Evolutionary conservation across 2,888 invertebrate species (phyloP).

Genomic region (Scaptomyza reducta): DNA sequence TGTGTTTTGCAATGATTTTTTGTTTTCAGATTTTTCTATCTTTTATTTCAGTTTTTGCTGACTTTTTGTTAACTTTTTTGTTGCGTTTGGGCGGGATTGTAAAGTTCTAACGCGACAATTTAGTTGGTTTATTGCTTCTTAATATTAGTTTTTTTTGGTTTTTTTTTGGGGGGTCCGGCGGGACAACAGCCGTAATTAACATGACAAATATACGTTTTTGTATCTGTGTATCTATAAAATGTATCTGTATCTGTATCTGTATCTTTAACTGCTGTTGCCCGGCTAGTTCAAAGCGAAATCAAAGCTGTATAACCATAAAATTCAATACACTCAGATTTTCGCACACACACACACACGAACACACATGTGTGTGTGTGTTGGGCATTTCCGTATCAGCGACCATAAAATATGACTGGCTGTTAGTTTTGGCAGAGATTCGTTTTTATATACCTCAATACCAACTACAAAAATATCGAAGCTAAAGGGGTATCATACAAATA

Average conservation of each 20-base stretch:
- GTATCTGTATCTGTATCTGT: conserved; percentile 6
- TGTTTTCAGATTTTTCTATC: conserved; percentile 8
- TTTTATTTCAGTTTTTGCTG: background rate
- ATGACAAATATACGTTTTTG: conserved; percentile 38
- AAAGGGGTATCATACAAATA: background rate
- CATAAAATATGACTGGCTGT: conserved; percentile 56
- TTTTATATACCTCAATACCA: conserved; percentile 22
- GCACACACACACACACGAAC: background rate
- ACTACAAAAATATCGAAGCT: background rate
- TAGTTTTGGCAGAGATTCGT: conserved; percentile 66
- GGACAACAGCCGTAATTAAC: conserved; percentile 37
- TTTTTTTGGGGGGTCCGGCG: conserved; percentile 21
- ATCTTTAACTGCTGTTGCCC: conserved; percentile 14
- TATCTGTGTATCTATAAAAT: background rate
- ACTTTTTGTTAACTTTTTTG: background rate
- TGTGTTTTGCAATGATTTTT: conserved; percentile 72
- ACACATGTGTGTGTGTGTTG: background rate
- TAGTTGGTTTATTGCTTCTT: conserved; percentile 35
- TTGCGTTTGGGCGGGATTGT: conserved; percentile 42
- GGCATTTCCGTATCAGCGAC: conserved; percentile 55
- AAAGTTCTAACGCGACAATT: conserved; percentile 48
- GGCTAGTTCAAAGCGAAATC: conserved; percentile 74
- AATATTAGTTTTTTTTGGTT: conserved; percentile 39
- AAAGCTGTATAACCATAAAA: conserved; percentile 68
- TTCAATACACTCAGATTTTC: conserved; percentile 7